Evolutionary conservation across 2,113 vertebrate genomes (phyloP), one percentile per base, ranked within the genome.

Genomic region (Felis catus): DNA sequence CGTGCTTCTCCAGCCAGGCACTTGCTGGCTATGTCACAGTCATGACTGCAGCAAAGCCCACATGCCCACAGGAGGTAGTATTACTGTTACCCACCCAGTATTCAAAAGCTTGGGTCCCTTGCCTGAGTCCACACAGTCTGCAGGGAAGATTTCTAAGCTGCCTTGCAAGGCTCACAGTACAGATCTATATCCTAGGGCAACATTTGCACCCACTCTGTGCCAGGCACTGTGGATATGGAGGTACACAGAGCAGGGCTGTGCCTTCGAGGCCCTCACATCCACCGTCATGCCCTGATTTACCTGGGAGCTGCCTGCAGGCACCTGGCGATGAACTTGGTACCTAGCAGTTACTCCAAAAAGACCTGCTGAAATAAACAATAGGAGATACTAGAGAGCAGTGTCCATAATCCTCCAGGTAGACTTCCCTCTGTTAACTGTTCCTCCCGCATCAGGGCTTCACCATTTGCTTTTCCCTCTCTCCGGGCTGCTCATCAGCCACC

Each of bases 171-270:
- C 19, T 7, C 41, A 61, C 45, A 74, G 27, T 3, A 29, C 3
- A 1, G 5, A 53, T 73, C 16, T 13, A 19, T 53, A 82, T 7
- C 10, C 70, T 16, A 55, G 15, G 39, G 76, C 70, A 81, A 3
- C 2, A 13, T 1, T 15, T 15, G 33, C 45, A 7, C 9, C 41
- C 21, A 11, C n/a, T 48, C 36, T 11, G 33, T 4, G 4, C n/a
- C 66, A 80, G 76, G 63, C 14, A 1, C 39, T 2, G 2, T 21
- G 70, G 48, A 9, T 27, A 9, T 31, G 36, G 33, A 36, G 36
- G 7, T 3, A 58, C 0, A 0, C 0, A 3, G 0, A 10, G 63
- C 45, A 27, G 1, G 2, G 36, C n/a, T 21, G 0, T 8, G 27
- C 19, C 63, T 41, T 27, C 11, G 1, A 41, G 21, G 7, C 27